Percentiles rank a stretch among this genome's conserved stretches.
phyloP scores from a whole-genome alignment of 2,113 vertebrate species.

The Rhinopomastus cyanomelas region DNA sequence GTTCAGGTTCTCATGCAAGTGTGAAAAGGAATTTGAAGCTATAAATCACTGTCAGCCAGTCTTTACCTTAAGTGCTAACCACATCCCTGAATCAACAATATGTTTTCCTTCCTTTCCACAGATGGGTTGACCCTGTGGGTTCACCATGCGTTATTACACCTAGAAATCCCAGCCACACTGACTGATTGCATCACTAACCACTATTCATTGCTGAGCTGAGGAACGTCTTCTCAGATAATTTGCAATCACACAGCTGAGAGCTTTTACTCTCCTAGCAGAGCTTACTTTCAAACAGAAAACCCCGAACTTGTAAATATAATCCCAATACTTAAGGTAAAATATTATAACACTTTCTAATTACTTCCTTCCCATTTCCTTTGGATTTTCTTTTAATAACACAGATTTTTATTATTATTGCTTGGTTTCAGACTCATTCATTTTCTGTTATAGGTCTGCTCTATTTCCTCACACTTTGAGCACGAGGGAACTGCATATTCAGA shows the following conservation, averaged over 20 bases:
- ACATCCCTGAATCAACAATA: slow-evolving; percentile 70
- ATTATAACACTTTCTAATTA: slow-evolving; percentile 63
- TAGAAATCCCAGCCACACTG: slow-evolving; percentile 20
- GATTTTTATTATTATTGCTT: slow-evolving; percentile 47
- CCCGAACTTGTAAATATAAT: slow-evolving; percentile 43
- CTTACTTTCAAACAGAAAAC: slow-evolving; percentile 16
- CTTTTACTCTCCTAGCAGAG: slow-evolving; percentile 1
- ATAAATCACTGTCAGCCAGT: slow-evolving; percentile 60
- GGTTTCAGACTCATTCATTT: slow-evolving; percentile 58
- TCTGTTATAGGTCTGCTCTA: slow-evolving; percentile 50
- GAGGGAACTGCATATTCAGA: not conserved
- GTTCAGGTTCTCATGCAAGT: slow-evolving; percentile 62
- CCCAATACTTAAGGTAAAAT: slow-evolving; percentile 46
- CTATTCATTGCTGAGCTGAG: slow-evolving; percentile 3
- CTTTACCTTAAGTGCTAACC: slow-evolving; percentile 70
- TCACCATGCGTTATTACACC: slow-evolving; percentile 50
- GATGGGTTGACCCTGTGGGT: slow-evolving; percentile 37
- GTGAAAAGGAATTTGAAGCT: slow-evolving; percentile 68
- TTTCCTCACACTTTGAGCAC: slow-evolving; percentile 42
- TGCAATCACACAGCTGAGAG: slow-evolving; percentile 9
- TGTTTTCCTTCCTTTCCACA: slow-evolving; percentile 65
- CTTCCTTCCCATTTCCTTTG: slow-evolving; percentile 69
- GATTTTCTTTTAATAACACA: slow-evolving; percentile 56
- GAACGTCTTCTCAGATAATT: slow-evolving; percentile 24
- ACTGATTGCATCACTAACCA: slow-evolving; percentile 40